Evolutionary conservation across 1,140 invertebrate genomes (phyloP), one percentile per base, ranked within the genome.

Genomic region (Lethocerus indicus): DNA sequence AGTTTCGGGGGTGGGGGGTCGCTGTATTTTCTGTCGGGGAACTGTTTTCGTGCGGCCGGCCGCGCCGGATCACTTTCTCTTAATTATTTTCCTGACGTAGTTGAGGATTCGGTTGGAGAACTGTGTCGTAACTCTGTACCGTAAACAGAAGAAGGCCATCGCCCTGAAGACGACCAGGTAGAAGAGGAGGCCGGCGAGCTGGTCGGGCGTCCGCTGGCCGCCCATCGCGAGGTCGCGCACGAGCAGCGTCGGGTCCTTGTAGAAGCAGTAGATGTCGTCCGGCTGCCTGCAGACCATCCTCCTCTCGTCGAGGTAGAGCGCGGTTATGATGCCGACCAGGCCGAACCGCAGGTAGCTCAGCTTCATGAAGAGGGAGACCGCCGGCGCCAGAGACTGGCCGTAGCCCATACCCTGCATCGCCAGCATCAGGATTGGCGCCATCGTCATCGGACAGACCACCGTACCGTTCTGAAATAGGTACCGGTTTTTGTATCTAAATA

Each of bases 341-440:
- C 67, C 65, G 55, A 70, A 75, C 56, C 75, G 63, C 18, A 76
- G 59, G 55, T 73, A 78, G 12, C 71, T 74, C 9, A 70, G 52
- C 52, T 69, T 68, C 49, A 74, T 73, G 3, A 78, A 53, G 54
- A 69, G 68, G 50, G 69, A 63, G 57, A 77, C 69, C 44, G 73
- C 67, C 0, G 64, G 60, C 16, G 73, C 70, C 63, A 66, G 60
- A 3, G 35, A 41, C 36, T 49, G 41, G 16, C 62, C 61, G 49
- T 63, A 66, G 2, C 65, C 66, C 62, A 68, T 66, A 24, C 67
- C 67, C 42, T 67, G 66, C 4, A 65, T 61, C 3, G 64, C 54
- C 25, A 68, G 40, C 12, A 62, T 61, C 13, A 67, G 46, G n/a
- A 67, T 56, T 0, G 65, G 63, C 1, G 62, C 63, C 47, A 67